These are phyloP conservation scores for Lepidocyrtinus sp. DNA, from an alignment of 2,888 invertebrate species.

Conservation along the genomic window DNA sequence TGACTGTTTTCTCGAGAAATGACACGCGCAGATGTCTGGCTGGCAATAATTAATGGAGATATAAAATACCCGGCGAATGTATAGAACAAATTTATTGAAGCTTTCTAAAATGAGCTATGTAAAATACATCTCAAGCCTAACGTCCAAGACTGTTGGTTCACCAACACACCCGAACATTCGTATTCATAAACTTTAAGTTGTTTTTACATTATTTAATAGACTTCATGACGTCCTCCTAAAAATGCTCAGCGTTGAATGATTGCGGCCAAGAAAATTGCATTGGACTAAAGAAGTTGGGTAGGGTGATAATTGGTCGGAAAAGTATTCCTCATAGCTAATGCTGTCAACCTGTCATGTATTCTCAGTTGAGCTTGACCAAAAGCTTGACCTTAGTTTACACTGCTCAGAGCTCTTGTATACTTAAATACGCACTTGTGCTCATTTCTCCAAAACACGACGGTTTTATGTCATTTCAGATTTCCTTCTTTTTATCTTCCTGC, in stretches of 20 bases:
- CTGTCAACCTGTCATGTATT: slow-evolving; percentile 57
- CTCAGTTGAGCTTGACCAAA: slow-evolving; percentile 30
- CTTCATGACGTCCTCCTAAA: not conserved
- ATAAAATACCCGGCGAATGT: not conserved
- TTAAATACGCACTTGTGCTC: too few species aligned
- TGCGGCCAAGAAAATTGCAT: not conserved
- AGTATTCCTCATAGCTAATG: slow-evolving; percentile 52
- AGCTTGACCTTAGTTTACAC: slow-evolving; percentile 18
- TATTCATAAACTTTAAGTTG: too few species aligned
- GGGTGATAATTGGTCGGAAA: slow-evolving; percentile 64
- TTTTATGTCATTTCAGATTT: too few species aligned
- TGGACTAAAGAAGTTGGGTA: slow-evolving; percentile 10
- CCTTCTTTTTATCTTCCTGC: too few species aligned
- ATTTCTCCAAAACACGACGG: too few species aligned
- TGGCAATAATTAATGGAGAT: slow-evolving; percentile 7
- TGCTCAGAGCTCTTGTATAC: too few species aligned
- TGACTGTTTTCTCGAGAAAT: slow-evolving; percentile 33
- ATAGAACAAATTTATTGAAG: not conserved
- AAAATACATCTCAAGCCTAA: too few species aligned
- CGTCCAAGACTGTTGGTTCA: too few species aligned
- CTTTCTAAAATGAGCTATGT: not conserved
- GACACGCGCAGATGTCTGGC: slow-evolving; percentile 33
- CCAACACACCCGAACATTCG: too few species aligned
- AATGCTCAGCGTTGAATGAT: slow-evolving; percentile 22
- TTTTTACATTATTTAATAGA: too few species aligned